Percentiles rank a stretch among this genome's conserved stretches.
Conservation (phyloP, 2,113 vertebrate species). For the Urocitellus parryii region DNA sequence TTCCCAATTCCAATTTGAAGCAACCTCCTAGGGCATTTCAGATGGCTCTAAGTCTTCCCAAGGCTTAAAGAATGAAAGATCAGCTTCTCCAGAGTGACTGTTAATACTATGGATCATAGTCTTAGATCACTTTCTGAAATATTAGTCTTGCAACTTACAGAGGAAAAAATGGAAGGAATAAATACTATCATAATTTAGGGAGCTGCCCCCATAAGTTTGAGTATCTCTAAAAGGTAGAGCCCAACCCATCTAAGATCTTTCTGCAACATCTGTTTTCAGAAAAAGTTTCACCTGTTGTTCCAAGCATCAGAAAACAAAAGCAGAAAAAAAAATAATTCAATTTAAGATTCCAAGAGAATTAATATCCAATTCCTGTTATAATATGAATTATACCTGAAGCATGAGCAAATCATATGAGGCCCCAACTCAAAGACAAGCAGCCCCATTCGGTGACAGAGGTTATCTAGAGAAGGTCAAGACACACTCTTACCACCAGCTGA, state of each 20-base stretch:
- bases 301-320: conserved; percentile 45
- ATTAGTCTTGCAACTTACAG: not conserved
- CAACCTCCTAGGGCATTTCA: not conserved
- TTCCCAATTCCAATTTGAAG: conserved; percentile 49
- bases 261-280: conserved; percentile 37
- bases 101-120: not conserved
- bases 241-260: not conserved
- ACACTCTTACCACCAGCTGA: not conserved
- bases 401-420: not conserved
- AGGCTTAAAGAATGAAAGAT: not conserved
- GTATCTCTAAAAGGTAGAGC: not conserved
- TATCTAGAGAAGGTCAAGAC: not conserved
- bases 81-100: conserved; percentile 44
- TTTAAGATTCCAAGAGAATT: not conserved
- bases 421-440: not conserved
- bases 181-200: not conserved
- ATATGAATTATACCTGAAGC: not conserved
- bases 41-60: not conserved
- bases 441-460: not conserved
- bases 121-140: conserved; percentile 8
- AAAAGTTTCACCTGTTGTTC: conserved; percentile 38
- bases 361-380: not conserved
- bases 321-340: not conserved
- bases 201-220: not conserved
- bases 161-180: not conserved